These are phyloP conservation scores for Chanos chanos DNA, from an alignment of 2,797 vertebrate species.

Conservation along the genomic window DNA sequence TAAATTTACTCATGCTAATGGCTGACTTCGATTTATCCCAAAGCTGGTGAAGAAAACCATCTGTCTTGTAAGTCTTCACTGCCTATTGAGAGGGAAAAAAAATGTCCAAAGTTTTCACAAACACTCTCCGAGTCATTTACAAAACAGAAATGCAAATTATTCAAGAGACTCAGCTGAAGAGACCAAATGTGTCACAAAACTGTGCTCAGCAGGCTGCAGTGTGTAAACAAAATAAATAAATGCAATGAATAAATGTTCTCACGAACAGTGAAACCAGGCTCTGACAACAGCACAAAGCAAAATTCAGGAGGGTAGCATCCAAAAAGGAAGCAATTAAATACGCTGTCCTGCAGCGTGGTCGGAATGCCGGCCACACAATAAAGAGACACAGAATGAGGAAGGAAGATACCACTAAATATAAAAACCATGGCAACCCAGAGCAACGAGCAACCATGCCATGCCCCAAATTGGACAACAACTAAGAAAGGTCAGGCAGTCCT, in stretches of 20 bases:
- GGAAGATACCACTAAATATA: conserved; percentile 31
- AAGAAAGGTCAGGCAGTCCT: too few species aligned
- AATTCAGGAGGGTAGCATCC: conserved; percentile 25
- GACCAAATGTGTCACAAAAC: conserved; percentile 20
- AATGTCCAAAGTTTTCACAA: conserved; percentile 24
- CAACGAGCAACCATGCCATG: conserved; percentile 12
- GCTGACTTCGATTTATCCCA: conserved; percentile 14
- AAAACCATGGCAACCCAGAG: conserved; percentile 35
- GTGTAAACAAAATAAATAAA: conserved; percentile 39
- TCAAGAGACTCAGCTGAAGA: conserved; percentile 26
- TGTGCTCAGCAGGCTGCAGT: conserved; percentile 17
- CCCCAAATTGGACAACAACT: too few species aligned
- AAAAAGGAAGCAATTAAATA: conserved; percentile 38
- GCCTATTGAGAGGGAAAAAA: conserved; percentile 14
- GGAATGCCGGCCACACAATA: conserved; percentile 31
- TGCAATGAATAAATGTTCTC: conserved; percentile 25
- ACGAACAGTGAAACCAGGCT: conserved; percentile 20
- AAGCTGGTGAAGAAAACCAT: conserved; percentile 6
- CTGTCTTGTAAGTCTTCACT: too few species aligned
- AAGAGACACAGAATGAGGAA: conserved; percentile 30
- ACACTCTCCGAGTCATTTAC: conserved; percentile 11
- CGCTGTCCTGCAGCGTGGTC: conserved; percentile 22
- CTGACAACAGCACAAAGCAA: conserved; percentile 36
- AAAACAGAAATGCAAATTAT: conserved; percentile 34
- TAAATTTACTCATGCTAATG: conserved; percentile 29